Conservation (phyloP, 2,888 invertebrate species). For the Podotricha telesiphe region DNA sequence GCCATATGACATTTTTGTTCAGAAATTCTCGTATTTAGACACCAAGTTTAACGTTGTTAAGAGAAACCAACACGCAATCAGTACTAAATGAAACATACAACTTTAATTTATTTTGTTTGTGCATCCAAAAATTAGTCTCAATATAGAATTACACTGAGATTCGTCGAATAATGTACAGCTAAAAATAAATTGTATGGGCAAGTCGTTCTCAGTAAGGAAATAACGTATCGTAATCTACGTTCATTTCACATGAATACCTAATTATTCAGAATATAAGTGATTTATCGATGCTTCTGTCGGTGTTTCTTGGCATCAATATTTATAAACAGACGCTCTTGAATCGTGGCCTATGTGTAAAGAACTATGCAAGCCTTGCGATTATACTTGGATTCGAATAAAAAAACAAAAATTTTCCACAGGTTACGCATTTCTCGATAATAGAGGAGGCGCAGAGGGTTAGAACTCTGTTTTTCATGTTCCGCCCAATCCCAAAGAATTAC, state of each 20-base stretch:
- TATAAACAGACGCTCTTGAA: constrained; percentile 17
- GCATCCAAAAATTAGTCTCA: constrained; percentile 7
- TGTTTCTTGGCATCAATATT: constrained; percentile 24
- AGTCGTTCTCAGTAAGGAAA: constrained; percentile 34
- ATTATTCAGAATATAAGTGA: constrained; percentile 33
- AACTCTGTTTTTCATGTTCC: too few relatives aligned
- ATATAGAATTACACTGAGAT: constrained; percentile 23
- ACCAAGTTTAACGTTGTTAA: background rate
- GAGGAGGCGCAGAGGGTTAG: too few relatives aligned
- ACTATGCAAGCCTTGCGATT: background rate
- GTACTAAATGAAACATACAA: constrained; percentile 12
- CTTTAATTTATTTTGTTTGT: constrained; percentile 9
- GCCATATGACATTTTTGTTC: background rate
- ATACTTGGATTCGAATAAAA: background rate
- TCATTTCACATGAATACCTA: constrained; percentile 38
- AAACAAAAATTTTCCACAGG: too few relatives aligned
- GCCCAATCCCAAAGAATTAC: too few relatives aligned
- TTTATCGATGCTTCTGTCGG: constrained; percentile 30
- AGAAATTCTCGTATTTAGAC: background rate
- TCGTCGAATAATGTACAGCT: constrained; percentile 27
- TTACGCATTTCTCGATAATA: too few relatives aligned
- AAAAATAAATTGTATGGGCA: constrained; percentile 26
- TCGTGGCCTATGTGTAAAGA: background rate
- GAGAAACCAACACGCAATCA: background rate
- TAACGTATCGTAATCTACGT: constrained; percentile 35